Conservation (phyloP, 1,140 invertebrate species). For the Parapsyche elsis region DNA sequence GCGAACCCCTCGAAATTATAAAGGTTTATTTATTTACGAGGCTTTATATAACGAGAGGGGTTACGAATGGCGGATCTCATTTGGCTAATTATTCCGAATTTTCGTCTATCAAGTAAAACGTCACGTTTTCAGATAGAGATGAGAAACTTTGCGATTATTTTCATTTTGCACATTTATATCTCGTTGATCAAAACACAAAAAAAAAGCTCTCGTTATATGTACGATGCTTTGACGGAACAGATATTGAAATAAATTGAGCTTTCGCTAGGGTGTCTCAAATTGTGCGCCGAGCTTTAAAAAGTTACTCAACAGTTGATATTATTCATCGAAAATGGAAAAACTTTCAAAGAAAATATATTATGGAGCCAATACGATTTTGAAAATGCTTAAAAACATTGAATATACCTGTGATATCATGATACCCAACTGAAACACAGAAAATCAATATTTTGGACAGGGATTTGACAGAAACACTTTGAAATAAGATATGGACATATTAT, state of each 20-base stretch:
- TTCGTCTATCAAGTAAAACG: neutral
- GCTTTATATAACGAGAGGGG: neutral
- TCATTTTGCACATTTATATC: no score
- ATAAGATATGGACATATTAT: neutral
- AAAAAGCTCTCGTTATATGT: no score
- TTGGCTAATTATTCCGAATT: constrained; percentile 38
- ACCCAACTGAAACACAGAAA: no score
- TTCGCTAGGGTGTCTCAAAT: neutral
- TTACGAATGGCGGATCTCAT: neutral
- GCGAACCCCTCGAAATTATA: constrained; percentile 22
- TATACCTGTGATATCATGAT: no score
- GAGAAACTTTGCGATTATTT: no score
- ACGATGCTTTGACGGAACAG: no score
- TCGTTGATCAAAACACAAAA: no score
- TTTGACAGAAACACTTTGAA: no score
- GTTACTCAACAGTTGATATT: neutral
- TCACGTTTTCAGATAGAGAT: neutral
- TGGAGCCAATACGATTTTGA: neutral
- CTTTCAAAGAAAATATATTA: constrained; percentile 6
- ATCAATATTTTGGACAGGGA: no score
- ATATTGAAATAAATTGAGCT: neutral
- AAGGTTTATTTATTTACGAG: constrained; percentile 37
- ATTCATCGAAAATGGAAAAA: constrained; percentile 18
- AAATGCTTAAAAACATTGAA: constrained; percentile 3
- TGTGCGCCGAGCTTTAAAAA: no score